Conservation (phyloP, 2,797 vertebrate species). For the Chelmon rostratus region DNA sequence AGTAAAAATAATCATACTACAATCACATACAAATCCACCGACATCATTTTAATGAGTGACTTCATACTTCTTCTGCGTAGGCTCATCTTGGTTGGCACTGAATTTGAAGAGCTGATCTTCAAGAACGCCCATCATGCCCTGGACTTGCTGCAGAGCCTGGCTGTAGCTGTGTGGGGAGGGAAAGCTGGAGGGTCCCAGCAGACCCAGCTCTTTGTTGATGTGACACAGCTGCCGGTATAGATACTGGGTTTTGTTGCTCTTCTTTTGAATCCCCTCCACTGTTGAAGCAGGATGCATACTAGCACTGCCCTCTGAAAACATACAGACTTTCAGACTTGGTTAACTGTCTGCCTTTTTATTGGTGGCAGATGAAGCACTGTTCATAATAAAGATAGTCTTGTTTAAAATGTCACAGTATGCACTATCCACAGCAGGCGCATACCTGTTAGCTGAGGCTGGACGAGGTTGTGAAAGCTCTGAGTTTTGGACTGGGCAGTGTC, state of each 20-base stretch:
- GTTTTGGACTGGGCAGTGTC: conserved; percentile 66
- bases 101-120: conserved; percentile 64
- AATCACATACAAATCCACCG: not conserved
- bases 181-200: conserved; percentile 84
- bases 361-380: not conserved
- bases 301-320: conserved; percentile 72
- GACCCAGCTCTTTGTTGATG: conserved; percentile 84
- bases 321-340: not conserved
- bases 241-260: conserved; percentile 80
- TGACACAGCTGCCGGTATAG: conserved; percentile 89
- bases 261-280: conserved; percentile 62
- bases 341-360: not conserved
- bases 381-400: not conserved
- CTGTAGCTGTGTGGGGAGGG: conserved; percentile 81
- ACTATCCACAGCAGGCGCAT: conserved; percentile 13
- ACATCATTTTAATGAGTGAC: not conserved
- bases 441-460: conserved; percentile 55
- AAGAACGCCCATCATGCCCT: conserved; percentile 86
- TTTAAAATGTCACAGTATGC: not conserved
- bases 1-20: not conserved
- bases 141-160: conserved; percentile 86
- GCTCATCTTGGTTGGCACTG: conserved; percentile 39
- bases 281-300: conserved; percentile 42
- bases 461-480: not conserved
- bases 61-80: conserved; percentile 37